These are phyloP conservation scores for Limenitis camilla DNA, from an alignment of 2,888 invertebrate genomes.

Conservation along the genomic window DNA sequence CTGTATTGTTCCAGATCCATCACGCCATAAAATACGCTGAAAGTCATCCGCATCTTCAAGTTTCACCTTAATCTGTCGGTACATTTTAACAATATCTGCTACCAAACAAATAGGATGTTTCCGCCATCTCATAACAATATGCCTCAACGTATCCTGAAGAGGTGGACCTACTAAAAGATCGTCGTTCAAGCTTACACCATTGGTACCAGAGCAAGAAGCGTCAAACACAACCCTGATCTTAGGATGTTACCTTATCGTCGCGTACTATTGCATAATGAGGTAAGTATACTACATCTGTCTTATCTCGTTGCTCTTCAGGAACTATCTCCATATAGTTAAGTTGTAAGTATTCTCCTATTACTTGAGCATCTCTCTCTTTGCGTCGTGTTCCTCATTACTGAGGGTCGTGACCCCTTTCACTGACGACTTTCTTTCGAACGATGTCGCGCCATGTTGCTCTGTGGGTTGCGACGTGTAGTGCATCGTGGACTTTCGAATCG, in stretches of 20 bases:
- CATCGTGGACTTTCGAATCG: too few species aligned
- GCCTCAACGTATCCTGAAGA: slow-evolving; percentile 21
- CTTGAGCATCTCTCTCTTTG: too few species aligned
- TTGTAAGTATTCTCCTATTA: slow-evolving; percentile 3
- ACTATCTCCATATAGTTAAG: slow-evolving; percentile 6
- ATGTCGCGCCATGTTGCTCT: too few species aligned
- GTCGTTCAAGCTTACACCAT: slow-evolving; percentile 26
- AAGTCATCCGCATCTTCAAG: background rate
- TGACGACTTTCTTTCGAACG: too few species aligned
- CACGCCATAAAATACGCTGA: slow-evolving; percentile 3
- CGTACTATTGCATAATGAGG: slow-evolving; percentile 18
- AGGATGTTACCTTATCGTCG: slow-evolving; percentile 15
- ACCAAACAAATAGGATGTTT: slow-evolving; percentile 1
- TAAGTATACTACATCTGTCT: slow-evolving; percentile 10
- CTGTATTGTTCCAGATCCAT: background rate
- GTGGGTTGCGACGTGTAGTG: too few species aligned
- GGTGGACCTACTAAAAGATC: slow-evolving; percentile 19
- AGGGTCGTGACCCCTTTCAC: too few species aligned
- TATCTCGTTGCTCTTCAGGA: background rate
- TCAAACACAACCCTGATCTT: slow-evolving; percentile 15
- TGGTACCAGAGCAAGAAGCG: background rate
- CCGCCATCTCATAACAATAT: slow-evolving; percentile 8
- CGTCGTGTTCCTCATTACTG: too few species aligned
- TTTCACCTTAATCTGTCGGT: background rate
- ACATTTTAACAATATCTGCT: slow-evolving; percentile 2